These are phyloP conservation scores for Aurelia aurita DNA, from an alignment of 30 jellyfish, hydroid and myxozoan species.

Conservation along the genomic window DNA sequence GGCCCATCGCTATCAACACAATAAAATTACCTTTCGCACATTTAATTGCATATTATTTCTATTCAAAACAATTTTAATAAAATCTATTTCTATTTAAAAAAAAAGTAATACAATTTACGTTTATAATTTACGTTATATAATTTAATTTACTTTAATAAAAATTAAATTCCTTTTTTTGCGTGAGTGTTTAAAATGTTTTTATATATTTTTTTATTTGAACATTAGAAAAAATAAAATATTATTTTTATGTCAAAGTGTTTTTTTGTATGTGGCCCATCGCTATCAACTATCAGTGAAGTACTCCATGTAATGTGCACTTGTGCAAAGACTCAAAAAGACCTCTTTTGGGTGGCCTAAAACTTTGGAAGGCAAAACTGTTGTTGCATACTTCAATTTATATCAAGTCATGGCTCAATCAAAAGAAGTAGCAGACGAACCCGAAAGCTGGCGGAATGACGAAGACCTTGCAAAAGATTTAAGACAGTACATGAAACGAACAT, in stretches of 20 bases:
- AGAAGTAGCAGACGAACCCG: not conserved
- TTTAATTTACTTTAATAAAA: not conserved
- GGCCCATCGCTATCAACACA: constrained; percentile 49
- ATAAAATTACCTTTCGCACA: not conserved
- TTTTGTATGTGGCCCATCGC: constrained; percentile 5
- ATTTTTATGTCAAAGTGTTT: not conserved
- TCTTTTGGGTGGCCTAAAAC: no score
- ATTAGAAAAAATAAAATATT: not conserved
- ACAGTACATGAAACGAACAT: constrained; percentile 21
- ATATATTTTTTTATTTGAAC: no score
- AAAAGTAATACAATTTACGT: not conserved
- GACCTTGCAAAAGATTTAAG: constrained; percentile 39
- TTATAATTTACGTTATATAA: not conserved
- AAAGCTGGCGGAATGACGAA: constrained; percentile 49
- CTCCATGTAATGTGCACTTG: not conserved
- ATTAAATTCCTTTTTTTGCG: not conserved
- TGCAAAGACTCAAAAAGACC: no score
- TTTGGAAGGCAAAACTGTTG: no score
- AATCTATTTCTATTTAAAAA: not conserved
- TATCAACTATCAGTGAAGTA: constrained; percentile 1
- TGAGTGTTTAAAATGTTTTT: no score
- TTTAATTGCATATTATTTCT: not conserved
- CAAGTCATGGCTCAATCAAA: no score
- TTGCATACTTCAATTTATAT: no score
- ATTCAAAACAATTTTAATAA: not conserved